Percentiles rank a stretch among this genome's conserved stretches.
Conservation (phyloP, 2,888 invertebrate genomes). For the Mamestra brassicae region DNA sequence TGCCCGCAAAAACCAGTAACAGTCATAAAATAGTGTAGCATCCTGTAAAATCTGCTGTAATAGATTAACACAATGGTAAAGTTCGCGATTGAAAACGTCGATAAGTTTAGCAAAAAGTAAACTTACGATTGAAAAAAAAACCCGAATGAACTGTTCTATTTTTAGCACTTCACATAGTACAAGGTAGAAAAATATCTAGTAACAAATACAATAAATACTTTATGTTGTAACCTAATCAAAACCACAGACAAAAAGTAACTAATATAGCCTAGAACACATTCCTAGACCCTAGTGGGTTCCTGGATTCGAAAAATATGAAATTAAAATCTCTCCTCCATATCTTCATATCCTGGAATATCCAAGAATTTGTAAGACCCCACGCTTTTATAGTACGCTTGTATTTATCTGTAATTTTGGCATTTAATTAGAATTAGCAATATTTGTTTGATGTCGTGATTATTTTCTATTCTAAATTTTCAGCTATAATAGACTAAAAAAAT, state of each 20-base stretch:
- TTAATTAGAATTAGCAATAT: too few species aligned
- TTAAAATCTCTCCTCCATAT: background rate
- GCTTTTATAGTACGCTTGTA: too few species aligned
- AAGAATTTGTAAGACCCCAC: background rate
- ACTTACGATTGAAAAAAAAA: background rate
- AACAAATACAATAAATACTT: too few species aligned
- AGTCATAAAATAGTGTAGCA: constrained; percentile 53
- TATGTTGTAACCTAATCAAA: background rate
- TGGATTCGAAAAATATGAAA: background rate
- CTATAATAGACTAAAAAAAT: too few species aligned
- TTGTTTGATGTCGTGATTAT: too few species aligned
- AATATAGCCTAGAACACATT: background rate
- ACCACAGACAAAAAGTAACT: background rate
- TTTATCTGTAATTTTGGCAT: too few species aligned
- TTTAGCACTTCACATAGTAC: too few species aligned
- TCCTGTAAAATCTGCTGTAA: constrained; percentile 53
- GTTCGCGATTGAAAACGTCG: constrained; percentile 33
- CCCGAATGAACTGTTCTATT: background rate
- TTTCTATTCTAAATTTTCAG: too few species aligned
- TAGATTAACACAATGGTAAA: constrained; percentile 54
- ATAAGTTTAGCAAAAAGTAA: constrained; percentile 39
- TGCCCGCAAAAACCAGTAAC: constrained; percentile 38
- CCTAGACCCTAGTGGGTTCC: background rate
- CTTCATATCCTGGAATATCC: background rate
- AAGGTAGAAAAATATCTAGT: background rate